These are phyloP conservation scores for Paguma larvata DNA, from an alignment of 2,797 vertebrate species.

Conservation along the genomic window DNA sequence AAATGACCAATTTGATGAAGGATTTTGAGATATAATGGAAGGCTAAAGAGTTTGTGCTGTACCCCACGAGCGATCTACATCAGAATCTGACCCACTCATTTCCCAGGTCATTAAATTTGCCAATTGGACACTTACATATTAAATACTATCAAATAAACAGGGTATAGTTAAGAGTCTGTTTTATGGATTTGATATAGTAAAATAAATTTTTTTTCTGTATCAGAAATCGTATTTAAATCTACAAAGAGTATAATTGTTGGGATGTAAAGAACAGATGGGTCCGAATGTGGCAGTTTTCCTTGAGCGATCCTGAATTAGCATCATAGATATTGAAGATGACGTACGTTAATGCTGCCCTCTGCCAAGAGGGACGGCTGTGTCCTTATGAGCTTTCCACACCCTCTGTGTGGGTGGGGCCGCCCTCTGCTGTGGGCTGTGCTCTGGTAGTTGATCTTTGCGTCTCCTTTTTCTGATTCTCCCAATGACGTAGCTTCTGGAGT, in stretches of 20 bases:
- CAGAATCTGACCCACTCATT: neutral
- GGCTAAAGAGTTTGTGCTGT: neutral
- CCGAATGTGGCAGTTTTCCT: neutral
- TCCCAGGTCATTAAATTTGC: neutral
- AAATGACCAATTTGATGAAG: neutral
- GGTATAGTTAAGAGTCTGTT: conserved; percentile 26
- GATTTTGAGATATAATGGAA: neutral
- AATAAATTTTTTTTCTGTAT: neutral
- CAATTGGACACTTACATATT: conserved; percentile 4
- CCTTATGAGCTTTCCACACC: neutral
- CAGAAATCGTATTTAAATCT: conserved; percentile 59
- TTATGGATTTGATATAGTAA: conserved; percentile 10
- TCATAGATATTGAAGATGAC: conserved; percentile 28
- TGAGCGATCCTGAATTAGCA: conserved; percentile 55
- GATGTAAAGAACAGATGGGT: conserved; percentile 59
- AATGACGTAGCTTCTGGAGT: neutral
- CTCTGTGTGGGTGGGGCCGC: neutral
- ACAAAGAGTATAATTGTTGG: neutral
- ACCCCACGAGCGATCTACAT: neutral
- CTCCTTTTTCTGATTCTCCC: neutral
- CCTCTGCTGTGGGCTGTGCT: neutral
- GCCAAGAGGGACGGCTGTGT: conserved; percentile 37
- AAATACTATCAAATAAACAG: conserved; percentile 17
- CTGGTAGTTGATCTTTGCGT: neutral
- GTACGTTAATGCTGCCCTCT: neutral